Base-by-base conservation (phyloP, 2,888 invertebrate genomes). In the Koerneria pararmatus region DNA sequence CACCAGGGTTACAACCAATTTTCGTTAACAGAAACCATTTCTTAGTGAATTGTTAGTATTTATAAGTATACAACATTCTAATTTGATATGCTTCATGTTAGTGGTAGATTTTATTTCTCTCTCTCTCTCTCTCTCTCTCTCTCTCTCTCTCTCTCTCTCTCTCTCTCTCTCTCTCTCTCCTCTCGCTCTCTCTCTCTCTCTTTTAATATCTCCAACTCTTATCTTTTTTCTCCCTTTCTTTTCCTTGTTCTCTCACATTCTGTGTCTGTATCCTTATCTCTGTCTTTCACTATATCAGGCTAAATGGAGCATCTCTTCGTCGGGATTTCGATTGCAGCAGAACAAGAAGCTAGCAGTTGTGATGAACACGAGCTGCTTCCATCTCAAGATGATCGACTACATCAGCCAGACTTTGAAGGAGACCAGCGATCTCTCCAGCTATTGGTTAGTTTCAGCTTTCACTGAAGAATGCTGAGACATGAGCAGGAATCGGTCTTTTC, bases 351-450 rank as follows among this genome's bases (percentile, higher is more conserved):
- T 99, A 69, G 92, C 94, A 4, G 90, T 91, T 58, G 89, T 70
- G 24, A 89, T 99, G 84, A 98, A 99, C 84, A 93, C 92, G 51
- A 90, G 95, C 84, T 89, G 92, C 41, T 99, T 97, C 83, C 98
- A 98, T 83, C 92, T 95, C 0, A 92, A 93, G 85, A 93, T 98
- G 90, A 94, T 99, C 1, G 98, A 99, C 84, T 92, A 91, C 84
- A 88, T 98, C 60, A 97, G 97, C 85, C 95, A 97, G 85, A 91
- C 98, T 84, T 87, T 98, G 77, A 90, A 91, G 1, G 97, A 99
- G 85, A 93, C 95, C 2, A 95, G 95, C 0, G 97, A 99, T 86
- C 87, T 99, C 24, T 95, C 95, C 0, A 89, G 97, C 72, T 97
- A 97, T 84, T 98, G 97, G 88, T 88, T 80, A 80, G 78, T 49